A percentile compares a stretch with the other conserved stretches of the same genome.
phyloP scores from a whole-genome alignment of 2,797 vertebrate species.

The Diceros bicornis region DNA sequence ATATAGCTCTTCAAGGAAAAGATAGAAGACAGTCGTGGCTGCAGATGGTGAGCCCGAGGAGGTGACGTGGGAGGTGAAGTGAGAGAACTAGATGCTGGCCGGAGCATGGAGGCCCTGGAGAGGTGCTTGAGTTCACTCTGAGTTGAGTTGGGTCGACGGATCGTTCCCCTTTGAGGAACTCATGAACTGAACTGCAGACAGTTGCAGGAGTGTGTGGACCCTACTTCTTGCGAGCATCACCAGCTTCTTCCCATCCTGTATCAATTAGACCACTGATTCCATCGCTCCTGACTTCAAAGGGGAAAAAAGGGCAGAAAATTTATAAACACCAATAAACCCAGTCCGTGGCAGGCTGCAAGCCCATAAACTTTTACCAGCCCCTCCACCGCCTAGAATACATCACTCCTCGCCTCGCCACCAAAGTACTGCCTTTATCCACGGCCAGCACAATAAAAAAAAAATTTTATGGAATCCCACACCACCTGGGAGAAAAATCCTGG shows the following conservation, averaged over 20 bases:
- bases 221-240: not conserved
- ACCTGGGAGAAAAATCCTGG: constrained; percentile 57
- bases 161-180: not conserved
- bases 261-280: constrained; percentile 64
- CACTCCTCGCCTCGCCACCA: not conserved
- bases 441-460: constrained; percentile 40
- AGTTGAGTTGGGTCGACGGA: not conserved
- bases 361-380: constrained; percentile 67
- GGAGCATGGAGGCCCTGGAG: not conserved
- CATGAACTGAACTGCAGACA: fast-evolving
- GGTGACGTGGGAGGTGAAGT: not conserved
- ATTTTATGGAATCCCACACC: not conserved
- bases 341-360: constrained; percentile 15
- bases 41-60: fast-evolving
- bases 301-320: constrained; percentile 40
- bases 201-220: fast-evolving
- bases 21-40: not conserved
- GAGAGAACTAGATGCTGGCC: not conserved
- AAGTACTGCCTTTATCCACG: constrained; percentile 63
- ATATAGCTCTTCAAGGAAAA: not conserved
- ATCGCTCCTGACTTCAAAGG: constrained; percentile 65
- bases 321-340: constrained; percentile 76
- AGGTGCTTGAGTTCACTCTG: not conserved
- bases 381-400: constrained; percentile 19
- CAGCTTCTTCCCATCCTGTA: constrained; percentile 57